Conservation (phyloP, 2,797 vertebrate species). For the Brachyrhaphis roseni region DNA sequence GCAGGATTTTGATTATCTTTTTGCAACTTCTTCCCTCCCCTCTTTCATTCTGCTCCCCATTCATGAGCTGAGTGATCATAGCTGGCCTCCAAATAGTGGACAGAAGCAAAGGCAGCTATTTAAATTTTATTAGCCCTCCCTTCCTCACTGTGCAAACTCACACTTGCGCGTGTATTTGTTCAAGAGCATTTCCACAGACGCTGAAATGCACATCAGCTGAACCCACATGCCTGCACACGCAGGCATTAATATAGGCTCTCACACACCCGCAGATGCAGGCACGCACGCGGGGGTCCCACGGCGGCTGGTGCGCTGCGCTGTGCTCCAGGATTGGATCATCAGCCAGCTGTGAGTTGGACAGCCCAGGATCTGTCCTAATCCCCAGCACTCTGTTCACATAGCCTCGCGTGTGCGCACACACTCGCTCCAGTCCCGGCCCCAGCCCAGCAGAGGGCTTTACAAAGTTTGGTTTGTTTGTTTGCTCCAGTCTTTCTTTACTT, state of each 20-base stretch:
- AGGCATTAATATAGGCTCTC: conserved; percentile 34
- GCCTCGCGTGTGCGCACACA: conserved; percentile 59
- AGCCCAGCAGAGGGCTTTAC: conserved; percentile 83
- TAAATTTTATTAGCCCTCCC: conserved; percentile 61
- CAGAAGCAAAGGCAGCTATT: conserved; percentile 71
- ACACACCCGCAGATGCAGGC: conserved; percentile 65
- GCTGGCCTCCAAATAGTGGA: conserved; percentile 65
- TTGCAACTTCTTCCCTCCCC: conserved; percentile 51
- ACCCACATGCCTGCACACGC: conserved; percentile 63
- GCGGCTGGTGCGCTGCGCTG: conserved; percentile 78
- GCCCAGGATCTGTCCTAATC: conserved; percentile 86
- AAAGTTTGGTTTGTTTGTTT: conserved; percentile 85
- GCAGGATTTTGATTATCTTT: conserved; percentile 70
- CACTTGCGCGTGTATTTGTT: conserved; percentile 46
- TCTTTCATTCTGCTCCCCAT: conserved; percentile 64
- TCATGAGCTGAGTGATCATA: conserved; percentile 74
- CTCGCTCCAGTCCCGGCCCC: conserved; percentile 69
- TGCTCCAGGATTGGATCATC: conserved; percentile 86
- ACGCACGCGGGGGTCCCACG: conserved; percentile 73
- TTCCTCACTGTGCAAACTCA: conserved; percentile 40
- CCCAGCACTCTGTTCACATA: conserved; percentile 82
- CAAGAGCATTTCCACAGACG: conserved; percentile 54
- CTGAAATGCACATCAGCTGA: conserved; percentile 64
- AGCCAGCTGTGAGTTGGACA: conserved; percentile 88
- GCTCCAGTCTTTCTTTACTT: conserved; percentile 76